Conservation (phyloP, 2,797 vertebrate genomes). For the Trematomus bernacchii region DNA sequence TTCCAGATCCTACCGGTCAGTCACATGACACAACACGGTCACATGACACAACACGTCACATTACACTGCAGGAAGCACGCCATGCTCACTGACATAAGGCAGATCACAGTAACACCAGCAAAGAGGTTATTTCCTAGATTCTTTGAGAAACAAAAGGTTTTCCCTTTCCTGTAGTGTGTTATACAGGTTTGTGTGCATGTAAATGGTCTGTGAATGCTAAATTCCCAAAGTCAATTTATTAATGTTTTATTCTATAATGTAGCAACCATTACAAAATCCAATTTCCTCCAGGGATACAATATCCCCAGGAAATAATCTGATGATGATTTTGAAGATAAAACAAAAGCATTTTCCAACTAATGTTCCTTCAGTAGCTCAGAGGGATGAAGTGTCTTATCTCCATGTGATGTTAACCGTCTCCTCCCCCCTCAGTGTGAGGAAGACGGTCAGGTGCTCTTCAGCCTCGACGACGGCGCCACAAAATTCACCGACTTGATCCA, state of each 20-base stretch:
- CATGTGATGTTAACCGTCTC: conserved; percentile 15
- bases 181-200: too few relatives aligned
- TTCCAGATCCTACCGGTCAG: conserved; percentile 99
- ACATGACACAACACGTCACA: not conserved
- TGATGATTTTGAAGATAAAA: too few relatives aligned
- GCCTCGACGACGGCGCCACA: conserved; percentile 96
- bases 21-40: conserved; percentile 44
- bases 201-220: too few relatives aligned
- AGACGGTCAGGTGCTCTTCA: conserved; percentile 97
- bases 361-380: not conserved
- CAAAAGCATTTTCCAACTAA: not conserved
- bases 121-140: not conserved
- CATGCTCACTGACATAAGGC: not conserved
- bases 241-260: too few relatives aligned
- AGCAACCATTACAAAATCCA: too few relatives aligned
- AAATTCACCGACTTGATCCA: conserved; percentile 99
- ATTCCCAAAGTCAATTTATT: too few relatives aligned
- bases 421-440: conserved; percentile 90
- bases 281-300: too few relatives aligned
- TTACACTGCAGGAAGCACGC: not conserved
- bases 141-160: not conserved
- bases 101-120: not conserved
- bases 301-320: too few relatives aligned
- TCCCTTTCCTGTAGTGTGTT: too few relatives aligned
- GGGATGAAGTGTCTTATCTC: not conserved